phyloP scores from a whole-genome alignment of 2,797 vertebrate species.

The Helarctos malayanus region DNA sequence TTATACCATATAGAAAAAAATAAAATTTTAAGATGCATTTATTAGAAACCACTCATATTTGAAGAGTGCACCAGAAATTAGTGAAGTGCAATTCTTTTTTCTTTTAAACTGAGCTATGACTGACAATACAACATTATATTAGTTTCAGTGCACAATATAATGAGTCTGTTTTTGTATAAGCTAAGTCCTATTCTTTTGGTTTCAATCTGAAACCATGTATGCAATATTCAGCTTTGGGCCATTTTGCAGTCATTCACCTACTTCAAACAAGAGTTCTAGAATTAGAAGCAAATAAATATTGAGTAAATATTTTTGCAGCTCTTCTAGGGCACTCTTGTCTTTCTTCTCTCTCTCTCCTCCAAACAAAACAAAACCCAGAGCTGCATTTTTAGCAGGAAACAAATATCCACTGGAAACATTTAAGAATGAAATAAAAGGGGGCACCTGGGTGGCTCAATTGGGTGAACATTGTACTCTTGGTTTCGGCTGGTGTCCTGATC shows the following conservation, averaged over 20 bases:
- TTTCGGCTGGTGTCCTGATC: background rate
- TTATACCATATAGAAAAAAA: background rate
- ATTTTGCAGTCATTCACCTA: background rate
- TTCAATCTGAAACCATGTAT: background rate
- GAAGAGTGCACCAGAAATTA: slow-evolving; percentile 5
- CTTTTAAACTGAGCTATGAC: background rate
- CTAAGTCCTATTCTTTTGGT: background rate
- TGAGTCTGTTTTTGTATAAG: background rate
- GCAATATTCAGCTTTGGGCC: background rate
- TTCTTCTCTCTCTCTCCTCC: background rate
- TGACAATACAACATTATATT: background rate
- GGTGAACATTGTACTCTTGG: background rate
- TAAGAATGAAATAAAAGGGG: background rate
- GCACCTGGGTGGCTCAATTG: background rate
- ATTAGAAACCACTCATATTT: slow-evolving; percentile 25
- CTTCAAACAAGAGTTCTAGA: background rate
- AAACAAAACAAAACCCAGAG: background rate
- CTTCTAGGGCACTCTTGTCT: background rate
- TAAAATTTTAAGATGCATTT: background rate
- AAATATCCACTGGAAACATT: slow-evolving; percentile 1
- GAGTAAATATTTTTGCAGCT: background rate
- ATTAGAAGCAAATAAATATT: slow-evolving; percentile 50
- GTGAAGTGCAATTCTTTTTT: background rate
- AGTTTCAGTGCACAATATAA: background rate
- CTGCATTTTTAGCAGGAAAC: slow-evolving; percentile 37